A percentile compares a stretch with the other conserved stretches of the same genome.
Conservation (phyloP, 2,113 vertebrate genomes). For the Saimiri boliviensis region DNA sequence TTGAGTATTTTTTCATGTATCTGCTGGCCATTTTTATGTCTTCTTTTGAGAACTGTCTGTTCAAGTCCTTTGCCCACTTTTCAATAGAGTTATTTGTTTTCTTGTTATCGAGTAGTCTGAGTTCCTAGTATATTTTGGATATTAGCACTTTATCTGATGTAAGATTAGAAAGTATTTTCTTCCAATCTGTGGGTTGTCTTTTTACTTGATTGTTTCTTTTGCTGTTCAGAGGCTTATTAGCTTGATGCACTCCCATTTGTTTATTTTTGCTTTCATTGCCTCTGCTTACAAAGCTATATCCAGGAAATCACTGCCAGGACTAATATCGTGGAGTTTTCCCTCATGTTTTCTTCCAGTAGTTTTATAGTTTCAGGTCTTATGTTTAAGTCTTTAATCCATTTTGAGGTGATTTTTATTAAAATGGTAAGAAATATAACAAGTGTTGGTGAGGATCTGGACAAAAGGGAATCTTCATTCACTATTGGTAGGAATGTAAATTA, state of each 20-base stretch:
- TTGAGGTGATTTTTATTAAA: not conserved
- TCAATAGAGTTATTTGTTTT: not conserved
- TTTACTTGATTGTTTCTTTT: not conserved
- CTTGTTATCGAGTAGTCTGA: not conserved
- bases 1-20: not conserved
- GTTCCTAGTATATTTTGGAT: not conserved
- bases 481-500: not conserved
- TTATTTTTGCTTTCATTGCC: not conserved
- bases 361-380: not conserved
- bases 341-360: not conserved
- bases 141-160: not conserved
- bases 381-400: not conserved
- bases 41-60: not conserved
- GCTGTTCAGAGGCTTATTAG: not conserved
- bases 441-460: not conserved
- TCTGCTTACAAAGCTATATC: not conserved
- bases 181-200: not conserved
- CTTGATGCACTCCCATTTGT: not conserved
- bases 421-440: not conserved
- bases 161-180: not conserved
- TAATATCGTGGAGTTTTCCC: not conserved
- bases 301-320: not conserved
- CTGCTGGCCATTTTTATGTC: not conserved
- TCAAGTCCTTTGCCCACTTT: not conserved
- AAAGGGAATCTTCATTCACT: not conserved